Evolutionary conservation across 1,140 invertebrate species (phyloP).

Genomic region (Eriosoma lanigerum): DNA sequence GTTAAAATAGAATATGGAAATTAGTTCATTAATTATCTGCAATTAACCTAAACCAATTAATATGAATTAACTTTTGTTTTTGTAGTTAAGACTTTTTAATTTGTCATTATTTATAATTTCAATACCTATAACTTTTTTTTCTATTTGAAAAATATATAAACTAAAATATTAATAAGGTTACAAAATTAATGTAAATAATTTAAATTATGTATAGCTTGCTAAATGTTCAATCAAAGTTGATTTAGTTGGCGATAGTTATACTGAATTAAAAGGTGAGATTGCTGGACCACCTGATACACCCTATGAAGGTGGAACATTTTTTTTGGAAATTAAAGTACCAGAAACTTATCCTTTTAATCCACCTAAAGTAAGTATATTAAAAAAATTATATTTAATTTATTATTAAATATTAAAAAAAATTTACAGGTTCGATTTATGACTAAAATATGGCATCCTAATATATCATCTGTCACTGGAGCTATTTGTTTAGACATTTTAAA

Average conservation of each 20-base stretch:
- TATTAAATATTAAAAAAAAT: background rate
- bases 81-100: too few relatives aligned
- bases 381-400: background rate
- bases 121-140: too few relatives aligned
- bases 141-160: too few relatives aligned
- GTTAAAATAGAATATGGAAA: too few relatives aligned
- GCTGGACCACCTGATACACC: slow-evolving; percentile 93
- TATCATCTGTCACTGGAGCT: slow-evolving; percentile 97
- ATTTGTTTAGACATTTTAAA: slow-evolving; percentile 99
- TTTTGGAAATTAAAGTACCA: slow-evolving; percentile 96
- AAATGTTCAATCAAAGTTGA: slow-evolving; percentile 92
- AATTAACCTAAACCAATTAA: too few relatives aligned
- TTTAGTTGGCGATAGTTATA: slow-evolving; percentile 86
- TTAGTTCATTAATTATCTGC: too few relatives aligned
- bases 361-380: slow-evolving; percentile 76
- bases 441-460: slow-evolving; percentile 99
- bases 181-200: too few relatives aligned
- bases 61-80: too few relatives aligned
- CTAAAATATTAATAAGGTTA: too few relatives aligned
- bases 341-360: slow-evolving; percentile 99
- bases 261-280: slow-evolving; percentile 87
- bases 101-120: too few relatives aligned
- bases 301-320: slow-evolving; percentile 92
- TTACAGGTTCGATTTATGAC: slow-evolving; percentile 87
- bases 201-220: slow-evolving; percentile 69